Percentiles rank a stretch among this genome's conserved stretches.
Conservation (phyloP, 2,113 vertebrate species). For the Damaliscus lunatus region DNA sequence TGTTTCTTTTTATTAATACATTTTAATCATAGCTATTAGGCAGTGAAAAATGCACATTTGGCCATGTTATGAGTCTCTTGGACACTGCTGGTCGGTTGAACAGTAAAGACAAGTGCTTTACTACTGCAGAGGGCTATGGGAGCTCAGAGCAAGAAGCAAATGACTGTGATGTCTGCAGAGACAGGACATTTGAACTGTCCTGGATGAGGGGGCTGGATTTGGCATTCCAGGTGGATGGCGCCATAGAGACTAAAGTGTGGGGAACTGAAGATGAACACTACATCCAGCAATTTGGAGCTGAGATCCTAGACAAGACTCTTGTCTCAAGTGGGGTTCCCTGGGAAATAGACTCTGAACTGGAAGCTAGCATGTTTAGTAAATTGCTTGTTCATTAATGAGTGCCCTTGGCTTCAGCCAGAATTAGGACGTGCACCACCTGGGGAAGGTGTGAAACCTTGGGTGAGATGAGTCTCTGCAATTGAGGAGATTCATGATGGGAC, state of each 20-base stretch:
- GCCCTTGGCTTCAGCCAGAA: no score
- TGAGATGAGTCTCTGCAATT: neutral
- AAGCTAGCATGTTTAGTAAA: neutral
- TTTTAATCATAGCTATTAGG: neutral
- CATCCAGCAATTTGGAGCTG: no score
- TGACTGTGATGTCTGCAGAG: neutral
- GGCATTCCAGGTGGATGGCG: neutral
- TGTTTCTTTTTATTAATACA: neutral
- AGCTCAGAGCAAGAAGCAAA: neutral
- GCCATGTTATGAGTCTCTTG: neutral
- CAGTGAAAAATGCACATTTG: neutral
- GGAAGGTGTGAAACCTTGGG: neutral
- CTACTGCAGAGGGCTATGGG: neutral
- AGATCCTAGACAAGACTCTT: neutral
- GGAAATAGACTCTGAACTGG: neutral
- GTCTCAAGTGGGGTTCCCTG: neutral
- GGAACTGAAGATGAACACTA: neutral
- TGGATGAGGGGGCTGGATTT: neutral
- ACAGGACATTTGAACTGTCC: no score
- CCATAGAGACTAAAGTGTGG: accelerated
- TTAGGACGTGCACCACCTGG: neutral
- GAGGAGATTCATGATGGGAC: neutral
- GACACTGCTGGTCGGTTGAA: no score
- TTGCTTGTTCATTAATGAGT: neutral
- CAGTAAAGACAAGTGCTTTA: neutral